Base-by-base conservation (phyloP, 1,140 invertebrate genomes). In the Brachionus rotundiformis region DNA sequence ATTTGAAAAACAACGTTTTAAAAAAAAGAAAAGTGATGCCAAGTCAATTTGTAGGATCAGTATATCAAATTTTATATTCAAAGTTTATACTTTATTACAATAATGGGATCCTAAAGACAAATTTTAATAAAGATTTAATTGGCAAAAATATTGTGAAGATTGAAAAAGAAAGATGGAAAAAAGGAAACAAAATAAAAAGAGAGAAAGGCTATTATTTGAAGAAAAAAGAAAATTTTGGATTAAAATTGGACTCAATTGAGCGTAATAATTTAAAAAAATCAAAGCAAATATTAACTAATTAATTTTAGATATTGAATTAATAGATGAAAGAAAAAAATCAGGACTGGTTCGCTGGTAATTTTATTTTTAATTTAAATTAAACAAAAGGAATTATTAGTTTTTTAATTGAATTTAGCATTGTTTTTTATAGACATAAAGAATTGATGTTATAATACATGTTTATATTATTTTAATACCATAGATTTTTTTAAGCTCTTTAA, bases 21-120 rank as follows among this genome's bases (percentile, higher is more conserved):
- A 41, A 41, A 8, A 19, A 73, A 1, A 19, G 33, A 73, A 73
- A 73, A 44, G 68, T 73, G 39, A 73, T 73, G 68, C 68, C 68
- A 41, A 73, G 68, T 73, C 16, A 73, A 41, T 73, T 73, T 39
- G 36, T 41, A 16, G 68, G 68, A 41, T 16, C 19, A 16, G 6
- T 73, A 7, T 73, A 44, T 41, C 5, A 73, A 41, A 39, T 29
- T 23, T 23, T 73, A 19, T 73, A 23, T 19, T 36, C 68, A 16
- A 73, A 73, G 19, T 73, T 36, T 41, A 16, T 73, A 13, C 16
- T 73, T 7, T 73, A 73, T 73, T 73, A 73, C 39, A 73, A 73
- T 8, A n/a, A 41, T 6, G 25, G 33, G 3, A 27, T 16, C 19
- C 23, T 41, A 6, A 41, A 41, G 4, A 13, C 39, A 23, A 41